phyloP scores from a whole-genome alignment of 2,113 vertebrate genomes.

The Deroptyus accipitrinus region DNA sequence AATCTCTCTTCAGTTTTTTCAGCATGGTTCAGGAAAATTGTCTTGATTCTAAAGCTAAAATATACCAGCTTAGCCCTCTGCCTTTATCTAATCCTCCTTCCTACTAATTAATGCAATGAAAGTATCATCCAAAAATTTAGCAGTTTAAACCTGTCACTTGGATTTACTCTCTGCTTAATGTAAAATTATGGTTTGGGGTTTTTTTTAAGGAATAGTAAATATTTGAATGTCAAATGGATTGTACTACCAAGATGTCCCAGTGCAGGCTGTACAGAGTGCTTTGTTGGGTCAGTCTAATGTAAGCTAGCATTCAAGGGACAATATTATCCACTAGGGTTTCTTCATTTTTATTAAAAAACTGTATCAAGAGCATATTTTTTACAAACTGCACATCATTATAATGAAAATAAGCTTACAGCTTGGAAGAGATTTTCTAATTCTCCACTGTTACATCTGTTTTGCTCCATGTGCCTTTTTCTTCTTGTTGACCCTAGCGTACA shows the following conservation, averaged over 20 bases:
- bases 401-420: conserved; percentile 18
- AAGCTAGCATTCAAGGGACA: conserved; percentile 4
- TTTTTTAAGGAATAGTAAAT: conserved; percentile 9
- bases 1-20: not conserved
- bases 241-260: not conserved
- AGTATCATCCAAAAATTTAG: not conserved
- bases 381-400: not conserved
- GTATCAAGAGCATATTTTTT: not conserved
- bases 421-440: not conserved
- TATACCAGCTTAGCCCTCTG: not conserved
- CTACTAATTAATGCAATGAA: not conserved
- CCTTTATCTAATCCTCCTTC: conserved; percentile 4
- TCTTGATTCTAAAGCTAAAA: not conserved
- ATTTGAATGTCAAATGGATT: not conserved
- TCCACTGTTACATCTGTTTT: not conserved
- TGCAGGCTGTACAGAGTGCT: not conserved
- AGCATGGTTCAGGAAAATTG: not conserved
- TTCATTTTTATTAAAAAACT: conserved; percentile 24
- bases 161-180: conserved; percentile 4
- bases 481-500: conserved; percentile 41
- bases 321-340: not conserved
- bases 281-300: not conserved
- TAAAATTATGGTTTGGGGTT: not conserved
- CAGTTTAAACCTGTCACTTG: not conserved
- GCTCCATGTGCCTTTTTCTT: not conserved